Evolutionary conservation across 2,113 vertebrate species (phyloP).

Genomic region (Pollachius pollachius): DNA sequence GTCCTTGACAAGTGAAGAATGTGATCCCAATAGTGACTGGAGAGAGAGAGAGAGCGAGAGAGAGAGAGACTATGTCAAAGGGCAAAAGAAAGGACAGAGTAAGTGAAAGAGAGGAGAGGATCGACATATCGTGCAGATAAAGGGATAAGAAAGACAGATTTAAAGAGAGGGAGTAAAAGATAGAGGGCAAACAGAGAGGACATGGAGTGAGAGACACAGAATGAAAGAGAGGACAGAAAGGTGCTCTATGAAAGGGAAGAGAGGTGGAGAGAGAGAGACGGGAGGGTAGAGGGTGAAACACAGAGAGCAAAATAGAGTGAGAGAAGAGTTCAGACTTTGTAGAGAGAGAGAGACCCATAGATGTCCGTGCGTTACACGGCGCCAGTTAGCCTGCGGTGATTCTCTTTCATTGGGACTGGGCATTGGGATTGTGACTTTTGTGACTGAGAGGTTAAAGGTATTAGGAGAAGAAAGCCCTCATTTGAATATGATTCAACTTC

Average conservation of each 20-base stretch:
- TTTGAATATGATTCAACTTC: constrained; percentile 19
- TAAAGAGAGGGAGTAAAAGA: no score
- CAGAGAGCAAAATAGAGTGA: no score
- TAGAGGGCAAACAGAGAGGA: no score
- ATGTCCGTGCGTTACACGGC: constrained; percentile 24
- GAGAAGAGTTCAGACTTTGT: not conserved
- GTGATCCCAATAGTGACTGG: not conserved
- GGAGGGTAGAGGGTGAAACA: no score
- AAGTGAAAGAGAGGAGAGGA: not conserved
- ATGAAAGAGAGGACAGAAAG: not conserved
- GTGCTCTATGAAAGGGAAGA: no score
- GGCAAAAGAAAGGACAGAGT: not conserved
- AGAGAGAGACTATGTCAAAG: not conserved
- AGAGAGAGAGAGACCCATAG: not conserved
- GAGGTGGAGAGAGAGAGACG: no score
- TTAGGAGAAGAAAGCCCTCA: constrained; percentile 25
- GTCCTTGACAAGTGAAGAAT: not conserved
- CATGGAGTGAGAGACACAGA: no score
- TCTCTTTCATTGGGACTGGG: constrained; percentile 19
- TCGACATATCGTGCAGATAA: no score
- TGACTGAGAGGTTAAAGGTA: constrained; percentile 25
- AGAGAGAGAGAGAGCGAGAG: not conserved
- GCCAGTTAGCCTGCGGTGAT: constrained; percentile 13
- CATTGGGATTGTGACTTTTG: no score
- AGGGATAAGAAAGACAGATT: no score